Base-by-base conservation (phyloP, 2,888 invertebrate species). In the Drosophila buzzatii region DNA sequence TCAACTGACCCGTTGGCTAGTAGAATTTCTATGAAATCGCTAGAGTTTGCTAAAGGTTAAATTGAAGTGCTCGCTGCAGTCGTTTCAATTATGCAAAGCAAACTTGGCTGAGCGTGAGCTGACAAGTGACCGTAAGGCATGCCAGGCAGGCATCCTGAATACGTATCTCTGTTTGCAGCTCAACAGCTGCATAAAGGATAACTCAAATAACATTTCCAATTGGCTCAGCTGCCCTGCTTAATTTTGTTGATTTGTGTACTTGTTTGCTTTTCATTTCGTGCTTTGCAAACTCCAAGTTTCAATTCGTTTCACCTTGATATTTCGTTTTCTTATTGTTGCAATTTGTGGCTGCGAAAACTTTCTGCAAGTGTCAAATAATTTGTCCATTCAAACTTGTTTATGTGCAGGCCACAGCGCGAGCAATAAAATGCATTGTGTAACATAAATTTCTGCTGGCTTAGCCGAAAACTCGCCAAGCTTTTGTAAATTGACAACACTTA, bases 11-110 rank as follows among this genome's bases (percentile, higher is more conserved):
- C 39, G 16, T 27, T 10, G 44, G 35, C 42, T 64, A 61, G 47
- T 44, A 60, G 41, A 65, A 64, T 64, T 23, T 63, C 41, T 20
- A 16, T 23, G 10, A 14, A 18, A 7, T 12, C 33, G 18, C 6
- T 33, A 1, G 49, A 16, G 12, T 7, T 12, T 33, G 1, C 3
- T 0, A 20, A 8, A 23, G 35, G n/a, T 16, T 10, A 23, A 14
- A 16, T 16, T n/a, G 9, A 45, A 20, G 3, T 44, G 35, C n/a
- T n/a, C 44, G 37, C 23, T 42, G 23, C 35, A 27, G 33, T 45
- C 27, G 47, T 65, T 85, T 76, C 68, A 85, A 77, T 76, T 82
- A 85, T 81, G 61, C 57, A 76, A 73, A 73, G 23, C 58, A 75
- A 82, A 73, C 42, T 65, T 45, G 59, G 31, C 9, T 56, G 56